Evolutionary conservation across 2,888 invertebrate species (phyloP).

Genomic region (Tiliacea citrago): DNA sequence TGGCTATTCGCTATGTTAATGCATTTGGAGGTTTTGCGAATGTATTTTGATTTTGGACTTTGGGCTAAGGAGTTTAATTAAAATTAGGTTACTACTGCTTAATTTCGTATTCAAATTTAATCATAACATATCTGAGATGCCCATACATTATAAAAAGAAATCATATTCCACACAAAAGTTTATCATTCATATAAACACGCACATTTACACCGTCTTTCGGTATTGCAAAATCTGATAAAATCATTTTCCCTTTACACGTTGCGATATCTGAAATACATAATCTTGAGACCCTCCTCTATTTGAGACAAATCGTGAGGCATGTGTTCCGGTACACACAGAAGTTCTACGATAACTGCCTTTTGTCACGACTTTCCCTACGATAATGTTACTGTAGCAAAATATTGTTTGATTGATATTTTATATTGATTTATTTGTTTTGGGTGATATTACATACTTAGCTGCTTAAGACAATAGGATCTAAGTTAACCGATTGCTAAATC

Average conservation of each 20-base stretch:
- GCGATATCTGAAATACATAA: conserved; percentile 20
- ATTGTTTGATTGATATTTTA: no score
- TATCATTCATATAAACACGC: background rate
- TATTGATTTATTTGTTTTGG: no score
- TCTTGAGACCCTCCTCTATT: conserved; percentile 1
- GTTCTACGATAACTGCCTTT: conserved; percentile 4
- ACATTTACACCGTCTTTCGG: background rate
- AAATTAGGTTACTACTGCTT: background rate
- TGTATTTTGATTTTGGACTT: background rate
- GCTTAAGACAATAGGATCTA: no score
- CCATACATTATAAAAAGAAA: no score
- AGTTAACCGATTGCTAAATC: no score
- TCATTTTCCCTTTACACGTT: conserved; percentile 19
- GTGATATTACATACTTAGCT: background rate
- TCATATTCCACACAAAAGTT: no score
- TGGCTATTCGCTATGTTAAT: background rate
- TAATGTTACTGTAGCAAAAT: background rate
- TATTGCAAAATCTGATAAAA: conserved; percentile 8
- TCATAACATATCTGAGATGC: background rate
- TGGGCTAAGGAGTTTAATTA: background rate
- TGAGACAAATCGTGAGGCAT: conserved; percentile 34
- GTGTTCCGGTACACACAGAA: conserved; percentile 34
- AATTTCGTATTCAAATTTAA: background rate
- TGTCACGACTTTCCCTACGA: conserved; percentile 34
- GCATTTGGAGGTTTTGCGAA: background rate